Conservation (phyloP, 2,113 vertebrate genomes). For the Toxotes chatareus region DNA sequence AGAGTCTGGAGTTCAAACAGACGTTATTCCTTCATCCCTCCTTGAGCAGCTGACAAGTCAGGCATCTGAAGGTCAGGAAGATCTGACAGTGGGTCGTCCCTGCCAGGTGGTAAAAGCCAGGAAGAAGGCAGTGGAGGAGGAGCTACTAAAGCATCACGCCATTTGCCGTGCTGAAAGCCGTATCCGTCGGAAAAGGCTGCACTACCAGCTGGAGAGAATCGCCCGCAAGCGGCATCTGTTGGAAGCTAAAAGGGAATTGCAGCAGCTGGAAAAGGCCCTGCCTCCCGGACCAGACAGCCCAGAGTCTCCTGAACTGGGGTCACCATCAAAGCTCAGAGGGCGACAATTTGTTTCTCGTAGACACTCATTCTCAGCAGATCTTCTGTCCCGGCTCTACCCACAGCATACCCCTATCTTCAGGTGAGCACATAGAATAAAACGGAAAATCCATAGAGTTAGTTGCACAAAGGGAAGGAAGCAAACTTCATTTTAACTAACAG, state of each 20-base stretch:
- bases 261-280: slow-evolving; percentile 85
- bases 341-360: slow-evolving; percentile 59
- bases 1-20: slow-evolving; percentile 86
- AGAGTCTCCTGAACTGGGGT: slow-evolving; percentile 56
- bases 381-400: slow-evolving; percentile 84
- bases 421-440: slow-evolving; percentile 56
- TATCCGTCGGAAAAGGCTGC: slow-evolving; percentile 85
- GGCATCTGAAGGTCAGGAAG: slow-evolving; percentile 35
- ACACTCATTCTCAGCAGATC: slow-evolving; percentile 82
- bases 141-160: slow-evolving; percentile 85
- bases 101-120: slow-evolving; percentile 71
- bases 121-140: slow-evolving; percentile 87
- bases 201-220: slow-evolving; percentile 90
- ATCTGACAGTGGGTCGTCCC: slow-evolving; percentile 9
- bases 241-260: slow-evolving; percentile 89
- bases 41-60: slow-evolving; percentile 46
- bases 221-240: slow-evolving; percentile 89
- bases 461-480: neutral
- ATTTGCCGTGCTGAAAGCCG: slow-evolving; percentile 85
- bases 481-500: neutral
- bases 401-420: slow-evolving; percentile 83
- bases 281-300: slow-evolving; percentile 70
- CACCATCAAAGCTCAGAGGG: slow-evolving; percentile 48
- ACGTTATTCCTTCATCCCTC: slow-evolving; percentile 56
- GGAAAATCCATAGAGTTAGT: neutral